Evolutionary conservation across 64 coral and sea anemone species (phyloP).

Genomic region (Stichodactyla mertensii): DNA sequence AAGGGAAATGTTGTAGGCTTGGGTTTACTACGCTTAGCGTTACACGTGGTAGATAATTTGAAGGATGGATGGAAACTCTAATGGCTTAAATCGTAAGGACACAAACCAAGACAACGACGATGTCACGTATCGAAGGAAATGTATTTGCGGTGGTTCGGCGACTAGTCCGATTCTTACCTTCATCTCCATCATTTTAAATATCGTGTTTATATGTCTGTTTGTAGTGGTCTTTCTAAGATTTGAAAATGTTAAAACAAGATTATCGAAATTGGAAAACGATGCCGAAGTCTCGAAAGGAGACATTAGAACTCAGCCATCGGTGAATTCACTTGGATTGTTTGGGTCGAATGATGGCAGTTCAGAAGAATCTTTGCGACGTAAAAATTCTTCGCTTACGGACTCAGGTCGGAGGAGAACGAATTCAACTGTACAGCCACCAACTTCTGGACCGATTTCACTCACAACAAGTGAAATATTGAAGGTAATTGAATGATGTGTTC

Average conservation of each 20-base stretch:
- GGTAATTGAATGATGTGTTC: slow-evolving; percentile 8
- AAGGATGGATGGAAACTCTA: slow-evolving; percentile 18
- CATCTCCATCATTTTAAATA: slow-evolving; percentile 70
- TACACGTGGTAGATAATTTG: slow-evolving; percentile 59
- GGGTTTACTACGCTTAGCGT: slow-evolving; percentile 22
- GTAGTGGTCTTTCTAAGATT: slow-evolving; percentile 73
- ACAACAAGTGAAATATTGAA: slow-evolving; percentile 6
- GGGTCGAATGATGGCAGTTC: not conserved
- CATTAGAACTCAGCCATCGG: not conserved
- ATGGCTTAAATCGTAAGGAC: slow-evolving; percentile 13
- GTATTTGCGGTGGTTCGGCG: slow-evolving; percentile 52
- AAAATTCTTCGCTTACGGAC: slow-evolving; percentile 9
- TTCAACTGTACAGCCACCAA: slow-evolving; percentile 28
- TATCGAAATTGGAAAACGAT: slow-evolving; percentile 39
- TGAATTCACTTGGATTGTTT: slow-evolving; percentile 5
- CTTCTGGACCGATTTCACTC: slow-evolving; percentile 15
- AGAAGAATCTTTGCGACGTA: not conserved
- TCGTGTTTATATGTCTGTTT: slow-evolving; percentile 76
- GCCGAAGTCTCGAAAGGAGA: not conserved
- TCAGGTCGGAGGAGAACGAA: slow-evolving; percentile 44
- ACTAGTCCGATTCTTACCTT: slow-evolving; percentile 22
- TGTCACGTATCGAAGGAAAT: slow-evolving; percentile 35
- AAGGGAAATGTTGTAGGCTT: slow-evolving; percentile 6
- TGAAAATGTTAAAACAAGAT: slow-evolving; percentile 46
- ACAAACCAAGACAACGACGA: not conserved